Percentiles rank a stretch among this genome's conserved stretches.
phyloP scores from a whole-genome alignment of 2,797 vertebrate genomes.

The Hemitrygon akajei region DNA sequence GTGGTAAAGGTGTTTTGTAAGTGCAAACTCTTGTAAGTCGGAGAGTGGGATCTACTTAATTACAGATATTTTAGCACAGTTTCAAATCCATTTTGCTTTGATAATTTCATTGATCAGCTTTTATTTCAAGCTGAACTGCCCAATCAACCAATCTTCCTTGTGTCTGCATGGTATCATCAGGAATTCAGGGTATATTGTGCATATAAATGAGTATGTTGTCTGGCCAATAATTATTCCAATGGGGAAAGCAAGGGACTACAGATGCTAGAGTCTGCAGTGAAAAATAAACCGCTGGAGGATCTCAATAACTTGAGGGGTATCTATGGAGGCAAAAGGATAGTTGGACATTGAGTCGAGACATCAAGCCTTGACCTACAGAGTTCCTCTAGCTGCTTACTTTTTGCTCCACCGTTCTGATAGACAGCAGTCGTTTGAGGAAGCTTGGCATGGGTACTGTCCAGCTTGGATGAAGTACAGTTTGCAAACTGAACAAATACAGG shows the following conservation, averaged over 20 bases:
- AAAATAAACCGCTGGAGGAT: too few species aligned
- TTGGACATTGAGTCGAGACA: too few species aligned
- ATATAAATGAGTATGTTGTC: neutral
- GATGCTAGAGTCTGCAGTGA: too few species aligned
- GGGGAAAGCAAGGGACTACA: too few species aligned
- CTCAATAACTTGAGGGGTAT: too few species aligned
- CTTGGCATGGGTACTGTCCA: neutral
- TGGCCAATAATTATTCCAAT: neutral
- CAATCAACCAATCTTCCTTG: neutral
- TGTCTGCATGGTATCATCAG: neutral
- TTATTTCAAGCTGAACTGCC: neutral
- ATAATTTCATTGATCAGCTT: neutral
- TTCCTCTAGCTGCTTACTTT: too few species aligned
- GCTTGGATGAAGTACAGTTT: neutral
- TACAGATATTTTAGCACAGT: neutral
- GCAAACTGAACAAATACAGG: neutral
- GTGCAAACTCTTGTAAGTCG: neutral
- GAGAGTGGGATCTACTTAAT: neutral
- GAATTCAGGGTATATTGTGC: neutral
- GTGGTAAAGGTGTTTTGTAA: neutral
- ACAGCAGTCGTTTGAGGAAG: neutral
- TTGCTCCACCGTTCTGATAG: neutral
- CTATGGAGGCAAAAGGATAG: too few species aligned
- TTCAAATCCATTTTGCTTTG: neutral
- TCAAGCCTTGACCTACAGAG: too few species aligned